Evolutionary conservation across 2,888 invertebrate species (phyloP), one percentile per base, ranked within the genome.

Genomic region (Polia nebulosa): DNA sequence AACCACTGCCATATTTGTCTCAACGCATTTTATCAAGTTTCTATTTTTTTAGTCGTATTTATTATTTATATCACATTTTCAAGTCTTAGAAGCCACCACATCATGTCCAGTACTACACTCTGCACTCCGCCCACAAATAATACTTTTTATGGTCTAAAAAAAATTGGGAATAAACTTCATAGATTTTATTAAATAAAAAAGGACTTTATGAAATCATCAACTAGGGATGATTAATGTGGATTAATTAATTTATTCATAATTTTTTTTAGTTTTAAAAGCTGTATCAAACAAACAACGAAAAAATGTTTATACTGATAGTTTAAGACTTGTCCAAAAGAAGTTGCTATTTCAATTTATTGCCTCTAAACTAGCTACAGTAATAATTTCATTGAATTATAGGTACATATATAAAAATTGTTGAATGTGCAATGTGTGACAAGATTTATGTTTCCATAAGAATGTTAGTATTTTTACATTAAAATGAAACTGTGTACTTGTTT

Each of bases 401-500:
- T 39, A 32, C 5, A 22, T 49, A 67, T 58, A 44, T 52, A 58
- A 41, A 59, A 62, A 17, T n/a, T 2, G 0, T n/a, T 15, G n/a
- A 1, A 5, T 22, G 11, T 17, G 22, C 13, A 25, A 25, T 7
- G 11, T 15, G 9, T 56, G 17, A 7, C 17, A n/a, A 32, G 15
- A 22, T 65, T 68, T 68, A 51, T n/a, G 27, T 27, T 25, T 11
- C 5, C 11, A 53, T 64, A 64, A 62, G 45, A 55, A 41, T 39
- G 29, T 49, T 49, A 29, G 47, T 49, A 20, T 32, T 44, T 57
- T 57, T 36, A 34, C 51, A 64, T 45, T 36, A 67, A 63, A 75
- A 76, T 75, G 76, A 49, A 49, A 60, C 22, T 45, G 52, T 60
- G 3, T 0, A 57, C 56, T 52, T 76, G 53, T 55, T 25, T 68